Conservation (phyloP, 1,140 invertebrate genomes). For the Hypothenemus hampei region DNA sequence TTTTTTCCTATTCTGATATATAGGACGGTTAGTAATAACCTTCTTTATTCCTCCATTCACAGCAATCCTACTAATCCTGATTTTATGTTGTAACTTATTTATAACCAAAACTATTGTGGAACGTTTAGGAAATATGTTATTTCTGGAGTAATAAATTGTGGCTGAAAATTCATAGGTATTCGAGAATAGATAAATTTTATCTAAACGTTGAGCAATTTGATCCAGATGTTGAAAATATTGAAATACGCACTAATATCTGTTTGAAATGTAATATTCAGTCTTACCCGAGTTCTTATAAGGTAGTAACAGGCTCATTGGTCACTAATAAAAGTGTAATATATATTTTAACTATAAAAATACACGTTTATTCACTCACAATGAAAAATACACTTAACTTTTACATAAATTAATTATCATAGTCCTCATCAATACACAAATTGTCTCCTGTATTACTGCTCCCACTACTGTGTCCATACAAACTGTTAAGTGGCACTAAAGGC, state of each 20-base stretch:
- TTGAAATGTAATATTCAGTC: no score
- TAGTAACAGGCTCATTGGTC: no score
- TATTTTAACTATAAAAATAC: no score
- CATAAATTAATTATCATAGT: constrained; percentile 44
- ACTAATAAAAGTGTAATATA: no score
- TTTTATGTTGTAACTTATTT: constrained; percentile 94
- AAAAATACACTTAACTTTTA: no score
- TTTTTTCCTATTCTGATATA: constrained; percentile 68
- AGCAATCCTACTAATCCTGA: constrained; percentile 85
- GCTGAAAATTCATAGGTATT: no score
- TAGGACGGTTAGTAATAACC: constrained; percentile 59
- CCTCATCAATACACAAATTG: constrained; percentile 45
- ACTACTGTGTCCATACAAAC: constrained; percentile 28
- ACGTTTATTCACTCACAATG: no score
- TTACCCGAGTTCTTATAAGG: no score
- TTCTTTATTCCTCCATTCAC: constrained; percentile 79
- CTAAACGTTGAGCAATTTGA: no score
- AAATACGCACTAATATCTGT: no score
- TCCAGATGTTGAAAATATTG: no score
- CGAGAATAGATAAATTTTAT: no score
- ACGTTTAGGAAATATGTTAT: constrained; percentile 83
- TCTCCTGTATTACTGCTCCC: constrained; percentile 35
- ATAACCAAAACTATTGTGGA: constrained; percentile 95
- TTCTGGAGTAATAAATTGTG: constrained; percentile 95
- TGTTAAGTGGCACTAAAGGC: constrained; percentile 38